Evolutionary conservation across 2,797 vertebrate species (phyloP).

Genomic region (Eremophila alpestris): DNA sequence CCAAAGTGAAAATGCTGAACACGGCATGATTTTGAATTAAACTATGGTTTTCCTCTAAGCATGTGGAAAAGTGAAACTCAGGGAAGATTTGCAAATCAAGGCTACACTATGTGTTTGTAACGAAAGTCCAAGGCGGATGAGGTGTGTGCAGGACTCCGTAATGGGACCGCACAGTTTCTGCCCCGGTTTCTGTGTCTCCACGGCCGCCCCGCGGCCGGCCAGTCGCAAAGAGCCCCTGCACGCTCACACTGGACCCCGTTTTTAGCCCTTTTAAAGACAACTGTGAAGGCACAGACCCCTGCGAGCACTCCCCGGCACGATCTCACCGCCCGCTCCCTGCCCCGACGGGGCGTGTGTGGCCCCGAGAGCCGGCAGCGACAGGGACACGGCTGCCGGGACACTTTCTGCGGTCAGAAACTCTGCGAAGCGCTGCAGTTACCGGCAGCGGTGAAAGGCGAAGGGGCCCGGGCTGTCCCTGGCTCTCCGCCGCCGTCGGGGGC

Average conservation of each 20-base stretch:
- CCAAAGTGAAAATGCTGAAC: rapidly evolving
- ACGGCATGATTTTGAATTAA: neutral
- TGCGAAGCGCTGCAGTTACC: neutral
- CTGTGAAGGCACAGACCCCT: no score
- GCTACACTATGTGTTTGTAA: neutral
- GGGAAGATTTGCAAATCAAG: neutral
- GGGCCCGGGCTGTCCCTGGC: rapidly evolving
- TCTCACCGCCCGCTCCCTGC: neutral
- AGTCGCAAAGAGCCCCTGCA: neutral
- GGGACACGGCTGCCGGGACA: rapidly evolving
- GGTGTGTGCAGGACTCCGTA: rapidly evolving
- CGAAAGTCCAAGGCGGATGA: rapidly evolving
- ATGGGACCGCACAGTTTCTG: rapidly evolving
- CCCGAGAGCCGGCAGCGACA: neutral
- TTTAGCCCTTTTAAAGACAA: neutral
- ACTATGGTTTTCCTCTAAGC: neutral
- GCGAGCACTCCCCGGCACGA: neutral
- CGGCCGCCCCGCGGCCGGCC: neutral
- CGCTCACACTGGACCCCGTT: rapidly evolving
- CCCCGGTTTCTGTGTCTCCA: rapidly evolving
- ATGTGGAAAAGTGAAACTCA: neutral
- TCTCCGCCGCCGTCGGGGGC: neutral
- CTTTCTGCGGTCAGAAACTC: rapidly evolving
- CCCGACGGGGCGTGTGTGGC: neutral
- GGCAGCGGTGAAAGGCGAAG: neutral